Percentiles rank a stretch among this genome's conserved stretches.
phyloP scores from a whole-genome alignment of 2,888 invertebrate genomes.

The Podotricha telesiphe region DNA sequence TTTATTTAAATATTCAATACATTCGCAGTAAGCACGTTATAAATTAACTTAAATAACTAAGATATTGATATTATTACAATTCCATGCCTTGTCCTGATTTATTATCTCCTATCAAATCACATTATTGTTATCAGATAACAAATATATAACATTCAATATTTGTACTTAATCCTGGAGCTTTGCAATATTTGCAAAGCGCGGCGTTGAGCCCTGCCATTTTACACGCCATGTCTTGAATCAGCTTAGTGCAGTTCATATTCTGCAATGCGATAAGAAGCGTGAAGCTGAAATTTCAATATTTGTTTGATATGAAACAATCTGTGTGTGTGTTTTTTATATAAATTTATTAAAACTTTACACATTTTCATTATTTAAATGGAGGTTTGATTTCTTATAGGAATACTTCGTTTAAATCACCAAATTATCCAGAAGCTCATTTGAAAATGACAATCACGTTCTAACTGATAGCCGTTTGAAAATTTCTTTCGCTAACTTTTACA shows the following conservation, averaged over 20 bases:
- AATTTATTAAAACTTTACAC: neutral
- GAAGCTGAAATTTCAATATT: no score
- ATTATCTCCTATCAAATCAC: neutral
- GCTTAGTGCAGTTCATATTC: no score
- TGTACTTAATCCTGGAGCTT: no score
- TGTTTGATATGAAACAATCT: no score
- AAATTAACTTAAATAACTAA: neutral
- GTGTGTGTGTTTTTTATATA: no score
- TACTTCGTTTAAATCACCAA: neutral
- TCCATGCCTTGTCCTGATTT: neutral
- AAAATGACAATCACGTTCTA: conserved; percentile 23
- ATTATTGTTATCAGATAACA: neutral
- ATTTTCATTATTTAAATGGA: neutral
- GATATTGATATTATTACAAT: neutral
- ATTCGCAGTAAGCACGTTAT: conserved; percentile 1
- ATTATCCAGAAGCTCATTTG: conserved; percentile 35
- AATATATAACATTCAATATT: neutral
- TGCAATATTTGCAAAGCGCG: no score
- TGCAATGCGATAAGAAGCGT: no score
- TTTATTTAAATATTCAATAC: conserved; percentile 4
- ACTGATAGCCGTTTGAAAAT: conserved; percentile 1
- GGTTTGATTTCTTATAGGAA: neutral
- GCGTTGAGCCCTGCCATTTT: no score
- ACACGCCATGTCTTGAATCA: no score
- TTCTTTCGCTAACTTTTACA: conserved; percentile 8